Percentiles rank a stretch among this genome's conserved stretches.
Conservation (phyloP, 2,797 vertebrate genomes). For the Enteromius treurensis region DNA sequence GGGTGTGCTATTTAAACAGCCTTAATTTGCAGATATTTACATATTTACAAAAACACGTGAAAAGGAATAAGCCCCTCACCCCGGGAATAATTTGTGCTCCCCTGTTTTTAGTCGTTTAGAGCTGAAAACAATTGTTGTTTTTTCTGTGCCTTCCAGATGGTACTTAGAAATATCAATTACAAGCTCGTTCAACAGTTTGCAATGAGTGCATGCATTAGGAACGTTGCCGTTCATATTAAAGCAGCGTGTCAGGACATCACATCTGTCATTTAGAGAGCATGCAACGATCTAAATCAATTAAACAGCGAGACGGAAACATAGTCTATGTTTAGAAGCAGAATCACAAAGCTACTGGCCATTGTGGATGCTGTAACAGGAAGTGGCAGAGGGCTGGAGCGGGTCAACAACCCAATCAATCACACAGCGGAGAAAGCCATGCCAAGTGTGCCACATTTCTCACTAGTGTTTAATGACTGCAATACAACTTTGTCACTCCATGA, state of each 20-base stretch:
- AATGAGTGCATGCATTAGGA: slow-evolving; percentile 31
- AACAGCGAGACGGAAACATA: slow-evolving; percentile 6
- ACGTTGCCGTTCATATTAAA: slow-evolving; percentile 5
- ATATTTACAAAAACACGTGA: slow-evolving; percentile 48
- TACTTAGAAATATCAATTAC: slow-evolving; percentile 56
- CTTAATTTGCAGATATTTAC: slow-evolving; percentile 52
- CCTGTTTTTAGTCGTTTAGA: slow-evolving; percentile 54
- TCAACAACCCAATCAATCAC: slow-evolving; percentile 51
- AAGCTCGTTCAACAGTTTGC: slow-evolving; percentile 44
- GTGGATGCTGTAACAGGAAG: slow-evolving; percentile 1
- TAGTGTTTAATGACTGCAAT: slow-evolving; percentile 23
- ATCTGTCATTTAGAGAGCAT: slow-evolving; percentile 33
- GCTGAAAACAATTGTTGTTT: slow-evolving; percentile 53
- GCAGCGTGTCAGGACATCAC: slow-evolving; percentile 23
- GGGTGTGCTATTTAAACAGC: slow-evolving; percentile 36
- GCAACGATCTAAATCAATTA: slow-evolving; percentile 33
- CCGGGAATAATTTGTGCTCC: slow-evolving; percentile 32
- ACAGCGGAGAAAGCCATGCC: not conserved
- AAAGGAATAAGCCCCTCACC: slow-evolving; percentile 43
- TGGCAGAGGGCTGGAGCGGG: slow-evolving; percentile 12
- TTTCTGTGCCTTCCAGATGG: slow-evolving; percentile 57
- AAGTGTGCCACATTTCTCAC: slow-evolving; percentile 9
- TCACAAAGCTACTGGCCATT: not conserved
- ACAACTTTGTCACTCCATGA: slow-evolving; percentile 1
- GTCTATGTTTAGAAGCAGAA: slow-evolving; percentile 1